Evolutionary conservation across 2,888 invertebrate genomes (phyloP).

Genomic region (Drosophila infuscata): DNA sequence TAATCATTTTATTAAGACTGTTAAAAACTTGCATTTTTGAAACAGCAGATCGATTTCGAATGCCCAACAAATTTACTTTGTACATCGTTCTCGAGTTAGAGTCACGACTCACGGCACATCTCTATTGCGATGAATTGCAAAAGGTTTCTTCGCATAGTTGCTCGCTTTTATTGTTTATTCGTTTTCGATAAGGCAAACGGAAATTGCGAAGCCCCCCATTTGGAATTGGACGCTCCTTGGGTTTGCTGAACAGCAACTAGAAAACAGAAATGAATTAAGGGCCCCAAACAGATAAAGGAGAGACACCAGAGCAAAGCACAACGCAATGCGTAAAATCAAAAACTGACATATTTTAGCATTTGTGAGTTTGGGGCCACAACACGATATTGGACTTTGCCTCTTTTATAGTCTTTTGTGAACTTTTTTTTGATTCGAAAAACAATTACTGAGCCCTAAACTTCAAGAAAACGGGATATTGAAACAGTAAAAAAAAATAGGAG

Average conservation of each 20-base stretch:
- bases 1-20: neutral
- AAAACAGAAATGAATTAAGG: conserved; percentile 67
- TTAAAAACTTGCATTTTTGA: neutral
- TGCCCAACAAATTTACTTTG: neutral
- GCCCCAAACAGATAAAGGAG: conserved; percentile 38
- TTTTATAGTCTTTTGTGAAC: conserved; percentile 51
- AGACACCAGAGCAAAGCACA: conserved; percentile 25
- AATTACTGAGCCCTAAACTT: conserved; percentile 48
- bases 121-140: conserved; percentile 18
- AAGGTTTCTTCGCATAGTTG: conserved; percentile 60
- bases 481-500: neutral
- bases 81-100: neutral
- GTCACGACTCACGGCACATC: conserved; percentile 27
- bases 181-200: conserved; percentile 79
- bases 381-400: conserved; percentile 42
- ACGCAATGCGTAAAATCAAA: conserved; percentile 56
- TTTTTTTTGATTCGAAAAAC: conserved; percentile 58
- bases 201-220: conserved; percentile 69
- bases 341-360: conserved; percentile 55
- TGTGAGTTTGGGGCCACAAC: conserved; percentile 24
- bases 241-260: conserved; percentile 51
- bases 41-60: neutral
- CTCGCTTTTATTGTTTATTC: conserved; percentile 76
- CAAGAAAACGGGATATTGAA: conserved; percentile 24
- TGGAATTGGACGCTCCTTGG: conserved; percentile 56